Evolutionary conservation across 2,113 vertebrate species (phyloP), one percentile per base, ranked within the genome.

Genomic region (Conger conger): DNA sequence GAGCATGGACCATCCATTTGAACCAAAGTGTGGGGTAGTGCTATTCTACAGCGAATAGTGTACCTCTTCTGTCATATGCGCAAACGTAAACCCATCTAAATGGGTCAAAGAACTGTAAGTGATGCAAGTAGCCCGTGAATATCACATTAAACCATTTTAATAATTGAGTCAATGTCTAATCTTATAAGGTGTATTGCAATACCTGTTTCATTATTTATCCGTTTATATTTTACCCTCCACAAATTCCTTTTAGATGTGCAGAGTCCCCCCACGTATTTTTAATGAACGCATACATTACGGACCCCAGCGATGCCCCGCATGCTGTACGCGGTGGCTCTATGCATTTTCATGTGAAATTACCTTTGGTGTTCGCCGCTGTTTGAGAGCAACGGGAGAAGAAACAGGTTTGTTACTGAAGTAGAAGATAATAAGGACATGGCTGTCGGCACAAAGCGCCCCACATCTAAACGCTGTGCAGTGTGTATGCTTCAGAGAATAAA

Each of bases 401-500:
- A 80, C 81, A 85, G 83, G 87, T 83, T 90, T 89, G 86, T 88
- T 87, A 80, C 85, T 80, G 85, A 78, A 73, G 85, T 77, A 82
- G 86, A 79, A 86, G 79, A 91, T 87, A 89, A 89, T 91, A 87
- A 88, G 88, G 88, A 82, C 86, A 82, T 57, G 83, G 42, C 84
- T 78, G 84, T 82, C 86, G 86, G 86, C 88, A 88, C 88, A 91
- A 91, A 88, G 86, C 18, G 20, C 81, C 86, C 76, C 85, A 87
- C 85, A 89, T 88, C 86, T 88, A 87, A 88, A 91, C 89, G 87
- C 83, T 82, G 88, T 88, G 86, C 90, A 87, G 87, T 89, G 89
- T 91, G 87, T 85, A 89, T 91, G 88, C 86, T 87, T 89, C 79
- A 79, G 86, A 87, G 86, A 86, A 87, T 85, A 91, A 88, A 91